Conservation (phyloP, 2,113 vertebrate genomes). For the Chiloscyllium plagiosum region DNA sequence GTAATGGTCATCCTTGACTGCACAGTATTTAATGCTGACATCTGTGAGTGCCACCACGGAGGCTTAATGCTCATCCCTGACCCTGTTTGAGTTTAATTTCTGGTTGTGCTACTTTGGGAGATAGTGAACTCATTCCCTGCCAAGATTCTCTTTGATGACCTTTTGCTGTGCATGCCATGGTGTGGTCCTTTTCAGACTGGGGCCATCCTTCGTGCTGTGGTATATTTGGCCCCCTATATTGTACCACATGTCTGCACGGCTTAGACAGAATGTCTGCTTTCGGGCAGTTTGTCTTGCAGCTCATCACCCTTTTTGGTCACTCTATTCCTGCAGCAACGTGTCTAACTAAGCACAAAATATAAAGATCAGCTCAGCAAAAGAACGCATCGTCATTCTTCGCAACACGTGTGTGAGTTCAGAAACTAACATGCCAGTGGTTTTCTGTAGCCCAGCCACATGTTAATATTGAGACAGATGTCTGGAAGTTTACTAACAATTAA, state of each 20-base stretch:
- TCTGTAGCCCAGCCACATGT: too few species aligned
- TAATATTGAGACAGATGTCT: too few species aligned
- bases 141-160: neutral
- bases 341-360: neutral
- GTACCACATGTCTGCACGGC: neutral
- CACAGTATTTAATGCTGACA: neutral
- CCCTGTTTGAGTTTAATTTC: neutral
- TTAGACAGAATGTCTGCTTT: neutral
- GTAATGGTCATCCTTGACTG: neutral
- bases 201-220: neutral
- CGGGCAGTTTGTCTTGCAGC: neutral
- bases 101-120: neutral
- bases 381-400: neutral
- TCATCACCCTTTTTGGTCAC: neutral
- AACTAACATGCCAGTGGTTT: too few species aligned
- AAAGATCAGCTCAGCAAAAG: neutral
- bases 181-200: neutral
- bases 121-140: neutral
- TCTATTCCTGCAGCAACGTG: neutral
- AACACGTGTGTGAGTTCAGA: neutral
- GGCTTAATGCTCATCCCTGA: neutral
- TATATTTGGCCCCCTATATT: neutral
- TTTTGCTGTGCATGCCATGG: neutral
- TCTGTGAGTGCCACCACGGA: neutral
- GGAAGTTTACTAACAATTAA: too few species aligned